These are phyloP conservation scores for Druon quercuslanigerum DNA, from an alignment of 1,140 invertebrate genomes.

Conservation along the genomic window DNA sequence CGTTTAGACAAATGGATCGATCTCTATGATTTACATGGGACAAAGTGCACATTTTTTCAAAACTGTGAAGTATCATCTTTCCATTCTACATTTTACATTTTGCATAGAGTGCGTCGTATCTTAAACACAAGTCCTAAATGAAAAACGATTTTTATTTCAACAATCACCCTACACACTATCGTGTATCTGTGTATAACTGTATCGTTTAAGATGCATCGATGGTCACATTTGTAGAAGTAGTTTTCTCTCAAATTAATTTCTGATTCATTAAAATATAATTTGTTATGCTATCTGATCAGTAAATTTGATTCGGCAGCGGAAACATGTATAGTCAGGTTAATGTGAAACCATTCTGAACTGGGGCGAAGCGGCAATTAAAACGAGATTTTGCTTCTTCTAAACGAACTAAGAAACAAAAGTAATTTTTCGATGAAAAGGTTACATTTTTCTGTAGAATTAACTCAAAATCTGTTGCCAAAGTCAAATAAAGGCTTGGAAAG, in stretches of 20 bases:
- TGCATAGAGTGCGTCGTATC: slow-evolving; percentile 2
- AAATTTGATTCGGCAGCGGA: background rate
- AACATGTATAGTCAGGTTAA: background rate
- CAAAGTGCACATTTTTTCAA: background rate
- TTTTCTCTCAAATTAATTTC: background rate
- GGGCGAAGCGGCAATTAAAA: no score
- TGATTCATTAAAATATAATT: background rate
- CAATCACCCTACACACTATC: background rate
- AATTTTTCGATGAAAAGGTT: no score
- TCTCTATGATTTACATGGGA: background rate
- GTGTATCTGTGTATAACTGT: slow-evolving; percentile 19
- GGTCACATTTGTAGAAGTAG: background rate
- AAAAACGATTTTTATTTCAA: slow-evolving; percentile 3
- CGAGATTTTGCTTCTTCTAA: no score
- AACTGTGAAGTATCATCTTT: background rate
- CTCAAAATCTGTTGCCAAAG: no score
- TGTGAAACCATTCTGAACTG: background rate
- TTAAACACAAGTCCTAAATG: background rate
- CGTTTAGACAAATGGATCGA: slow-evolving; percentile 1
- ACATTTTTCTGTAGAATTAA: no score
- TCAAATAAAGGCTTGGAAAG: no score
- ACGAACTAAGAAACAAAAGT: no score
- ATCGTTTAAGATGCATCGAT: slow-evolving; percentile 3
- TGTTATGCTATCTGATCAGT: background rate
- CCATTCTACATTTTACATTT: background rate